A percentile compares a stretch with the other conserved stretches of the same genome.
Conservation (phyloP, 2,888 invertebrate genomes). For the Ornithoptera alexandrae region DNA sequence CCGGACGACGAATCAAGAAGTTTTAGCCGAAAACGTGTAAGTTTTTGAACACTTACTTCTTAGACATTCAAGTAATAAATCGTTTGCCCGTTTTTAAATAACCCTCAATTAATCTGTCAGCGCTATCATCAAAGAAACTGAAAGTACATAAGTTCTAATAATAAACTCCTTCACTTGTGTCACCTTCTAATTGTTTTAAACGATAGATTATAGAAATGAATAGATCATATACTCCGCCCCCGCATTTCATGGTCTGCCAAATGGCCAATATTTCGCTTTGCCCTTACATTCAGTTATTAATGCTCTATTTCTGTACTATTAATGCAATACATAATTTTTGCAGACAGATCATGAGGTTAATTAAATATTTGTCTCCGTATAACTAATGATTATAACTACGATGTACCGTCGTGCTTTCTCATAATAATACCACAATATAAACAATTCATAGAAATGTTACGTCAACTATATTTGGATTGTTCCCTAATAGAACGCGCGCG, state of each 20-base stretch:
- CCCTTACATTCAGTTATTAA: conserved; percentile 36
- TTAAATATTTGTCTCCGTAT: not conserved
- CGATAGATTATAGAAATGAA: conserved; percentile 14
- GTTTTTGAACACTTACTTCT: conserved; percentile 2
- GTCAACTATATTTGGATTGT: conserved; percentile 4
- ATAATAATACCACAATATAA: not conserved
- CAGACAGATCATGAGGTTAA: conserved; percentile 14
- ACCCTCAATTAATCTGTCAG: conserved; percentile 22
- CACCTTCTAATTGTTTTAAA: conserved; percentile 19
- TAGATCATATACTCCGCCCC: conserved; percentile 25
- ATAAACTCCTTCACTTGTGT: conserved; percentile 17
- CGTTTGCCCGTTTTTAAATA: conserved; percentile 12
- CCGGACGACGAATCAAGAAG: conserved; percentile 65
- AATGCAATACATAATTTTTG: conserved; percentile 18
- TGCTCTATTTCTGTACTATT: conserved; percentile 28
- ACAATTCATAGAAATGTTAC: not conserved
- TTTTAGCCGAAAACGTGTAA: conserved; percentile 48
- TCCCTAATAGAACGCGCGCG: conserved; percentile 6
- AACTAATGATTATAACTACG: too few relatives aligned
- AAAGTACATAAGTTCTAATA: conserved; percentile 24
- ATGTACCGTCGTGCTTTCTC: too few relatives aligned
- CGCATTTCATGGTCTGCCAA: conserved; percentile 28
- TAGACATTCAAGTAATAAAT: not conserved
- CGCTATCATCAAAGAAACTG: conserved; percentile 24
- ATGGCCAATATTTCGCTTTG: conserved; percentile 26